phyloP scores from a whole-genome alignment of 2,797 vertebrate species.

The Echeneis naucrates region DNA sequence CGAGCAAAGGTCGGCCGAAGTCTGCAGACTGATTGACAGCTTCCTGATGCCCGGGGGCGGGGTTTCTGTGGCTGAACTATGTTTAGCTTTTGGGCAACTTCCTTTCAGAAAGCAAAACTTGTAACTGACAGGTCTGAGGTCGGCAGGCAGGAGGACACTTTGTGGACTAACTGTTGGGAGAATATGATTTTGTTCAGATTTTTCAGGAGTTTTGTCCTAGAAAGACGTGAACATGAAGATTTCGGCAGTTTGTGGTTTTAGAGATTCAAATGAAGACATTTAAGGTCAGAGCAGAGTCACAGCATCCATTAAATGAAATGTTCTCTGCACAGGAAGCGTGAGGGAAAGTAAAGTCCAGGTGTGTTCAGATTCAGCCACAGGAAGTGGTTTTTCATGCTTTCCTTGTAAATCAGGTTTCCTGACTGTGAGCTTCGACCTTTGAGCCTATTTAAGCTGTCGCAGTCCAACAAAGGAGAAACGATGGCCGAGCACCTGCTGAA shows the following conservation, averaged over 20 bases:
- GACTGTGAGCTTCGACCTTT: slow-evolving; percentile 31
- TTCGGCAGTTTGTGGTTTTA: too few species aligned
- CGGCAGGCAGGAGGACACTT: background rate
- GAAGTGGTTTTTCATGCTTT: background rate
- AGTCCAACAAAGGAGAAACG: background rate
- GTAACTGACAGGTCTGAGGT: background rate
- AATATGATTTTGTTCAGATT: too few species aligned
- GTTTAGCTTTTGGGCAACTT: slow-evolving; percentile 12
- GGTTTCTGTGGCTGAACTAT: slow-evolving; percentile 16
- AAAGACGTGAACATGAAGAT: too few species aligned
- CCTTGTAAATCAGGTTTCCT: slow-evolving; percentile 8
- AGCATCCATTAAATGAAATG: too few species aligned
- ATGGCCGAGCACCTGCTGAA: slow-evolving; percentile 87
- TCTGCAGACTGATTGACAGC: background rate
- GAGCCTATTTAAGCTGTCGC: slow-evolving; percentile 5
- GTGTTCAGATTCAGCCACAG: background rate
- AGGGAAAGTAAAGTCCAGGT: background rate
- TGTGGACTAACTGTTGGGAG: background rate
- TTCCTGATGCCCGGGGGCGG: slow-evolving; percentile 4
- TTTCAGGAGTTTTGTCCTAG: too few species aligned
- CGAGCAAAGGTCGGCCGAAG: background rate
- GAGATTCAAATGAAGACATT: too few species aligned
- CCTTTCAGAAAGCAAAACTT: slow-evolving; percentile 15
- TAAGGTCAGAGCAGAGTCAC: too few species aligned
- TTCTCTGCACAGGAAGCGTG: background rate